Evolutionary conservation across 2,888 invertebrate species (phyloP), one percentile per base, ranked within the genome.

Genomic region (Temnothorax rugatulus): DNA sequence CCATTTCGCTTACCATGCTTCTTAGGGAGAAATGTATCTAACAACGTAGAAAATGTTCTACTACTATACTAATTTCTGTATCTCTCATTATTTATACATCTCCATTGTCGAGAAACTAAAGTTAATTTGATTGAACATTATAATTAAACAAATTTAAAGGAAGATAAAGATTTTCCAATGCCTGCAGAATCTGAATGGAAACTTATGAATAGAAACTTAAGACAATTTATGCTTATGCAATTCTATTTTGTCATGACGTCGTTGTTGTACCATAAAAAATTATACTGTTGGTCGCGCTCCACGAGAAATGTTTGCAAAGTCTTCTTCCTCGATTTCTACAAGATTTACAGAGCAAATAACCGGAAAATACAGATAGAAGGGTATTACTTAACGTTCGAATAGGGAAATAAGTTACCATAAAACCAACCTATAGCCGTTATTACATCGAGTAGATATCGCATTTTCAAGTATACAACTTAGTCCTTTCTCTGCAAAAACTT

Each of bases 401-500:
- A 66, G 11, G 5, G 52, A 50, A 76, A 64, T 38, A 38, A 50
- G 4, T 50, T 21, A 5, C 8, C 5, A 25, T 34, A 21, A 66
- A 66, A 66, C 41, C 52, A 54, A 52, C 25, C 52, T 50, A 21
- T 11, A 21, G 9, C 50, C n/a, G 15, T 77, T 76, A 52, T 52
- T 66, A 38, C 25, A 54, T 66, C 18, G 41, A 52, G 18, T 13
- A 18, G 25, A 25, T 68, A 68, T 52, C 18, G 38, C 2, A n/a
- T 52, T 41, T 68, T 77, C 13, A n/a, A 11, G n/a, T 73, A 29
- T 68, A 69, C 54, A 7, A 21, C 29, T 44, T 38, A 25, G 18
- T 73, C 1, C 18, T 52, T 11, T 13, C 47, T 2, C 9, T 71
- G 59, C 7, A 71, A 59, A 73, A 81, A 59, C 73, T 81, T 81